phyloP scores from a whole-genome alignment of 2,113 vertebrate genomes.

The Grammomys dolichurus region DNA sequence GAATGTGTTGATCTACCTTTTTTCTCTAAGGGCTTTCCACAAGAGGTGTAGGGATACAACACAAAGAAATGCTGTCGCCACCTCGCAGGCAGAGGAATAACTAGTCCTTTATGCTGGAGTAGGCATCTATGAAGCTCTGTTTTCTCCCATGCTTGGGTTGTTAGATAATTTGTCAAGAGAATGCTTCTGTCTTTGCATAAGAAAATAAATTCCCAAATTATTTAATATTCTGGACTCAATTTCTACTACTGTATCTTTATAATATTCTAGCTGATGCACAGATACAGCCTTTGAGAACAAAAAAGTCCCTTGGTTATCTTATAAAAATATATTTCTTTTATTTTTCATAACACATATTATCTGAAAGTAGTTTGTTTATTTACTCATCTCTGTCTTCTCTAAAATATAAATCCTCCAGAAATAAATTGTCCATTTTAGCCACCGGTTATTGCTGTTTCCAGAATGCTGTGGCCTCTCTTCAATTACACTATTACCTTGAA shows the following conservation, averaged over 20 bases:
- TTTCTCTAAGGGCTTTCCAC: not conserved
- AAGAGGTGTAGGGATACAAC: not conserved
- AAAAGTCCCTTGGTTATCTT: not conserved
- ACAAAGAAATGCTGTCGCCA: not conserved
- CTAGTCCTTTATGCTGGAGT: too few species aligned
- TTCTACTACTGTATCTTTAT: not conserved
- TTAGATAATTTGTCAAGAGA: not conserved
- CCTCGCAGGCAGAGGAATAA: not conserved
- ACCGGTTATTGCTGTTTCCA: not conserved
- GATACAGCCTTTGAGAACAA: not conserved
- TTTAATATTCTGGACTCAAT: not conserved
- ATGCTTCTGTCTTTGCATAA: not conserved
- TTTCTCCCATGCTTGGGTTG: not conserved
- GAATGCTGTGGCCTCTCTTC: not conserved
- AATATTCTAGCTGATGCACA: not conserved
- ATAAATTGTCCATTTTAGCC: not conserved
- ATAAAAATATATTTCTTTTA: not conserved
- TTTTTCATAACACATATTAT: not conserved
- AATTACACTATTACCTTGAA: slow-evolving; percentile 45
- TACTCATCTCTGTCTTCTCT: not conserved
- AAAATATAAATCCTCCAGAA: not conserved
- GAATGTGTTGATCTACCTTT: not conserved
- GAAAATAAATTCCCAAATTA: not conserved
- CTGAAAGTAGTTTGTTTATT: slow-evolving; percentile 7
- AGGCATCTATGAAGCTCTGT: not conserved